Evolutionary conservation across 2,888 invertebrate genomes (phyloP), one percentile per base, ranked within the genome.

Genomic region (Zootermopsis nevadensis): DNA sequence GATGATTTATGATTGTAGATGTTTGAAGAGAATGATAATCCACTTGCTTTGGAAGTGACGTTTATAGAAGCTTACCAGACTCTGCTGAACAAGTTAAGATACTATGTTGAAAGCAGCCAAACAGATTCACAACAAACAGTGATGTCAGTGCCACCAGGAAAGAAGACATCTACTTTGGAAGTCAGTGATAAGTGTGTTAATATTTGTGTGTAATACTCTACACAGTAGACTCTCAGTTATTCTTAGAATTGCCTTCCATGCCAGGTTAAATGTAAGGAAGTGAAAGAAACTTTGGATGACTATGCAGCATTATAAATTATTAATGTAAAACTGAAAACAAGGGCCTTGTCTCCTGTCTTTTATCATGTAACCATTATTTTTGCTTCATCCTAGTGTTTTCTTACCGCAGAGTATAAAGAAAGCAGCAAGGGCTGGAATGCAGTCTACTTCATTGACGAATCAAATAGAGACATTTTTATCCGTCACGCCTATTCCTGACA

Each of bases 21-120:
- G 89, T 95, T 94, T 86, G 92, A 93, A 87, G 88, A 95, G 87
- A 91, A 93, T 82, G 92, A 94, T 85, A 93, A 92, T 12, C 91
- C 91, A 87, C 89, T 95, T 38, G 93, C 93, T 80, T 91, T 91
- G 0, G 94, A 95, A 89, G 92, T 95, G n/a, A 91, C 91, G 84
- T 95, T 94, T 88, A 93, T 94, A 33, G 93, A 94, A 88, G 93
- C 93, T 85, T 38, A 33, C 38, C 35, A 38, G 38, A 74, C n/a
- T 35, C 33, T 74, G 38, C 24, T 90, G 95, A 77, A 91, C 89
- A 82, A 87, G 87, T 76, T 87, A 38, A 74, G 27, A 38, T 0
- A 8, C 22, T 33, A 10, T 38, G 74, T 74, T 24, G n/a, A 74
- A 27, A 74, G 38, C 22, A 69, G 15, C 2, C 69, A 69, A 33